Conservation (phyloP, 2,888 invertebrate species). For the Drosophila kambysellisi region DNA sequence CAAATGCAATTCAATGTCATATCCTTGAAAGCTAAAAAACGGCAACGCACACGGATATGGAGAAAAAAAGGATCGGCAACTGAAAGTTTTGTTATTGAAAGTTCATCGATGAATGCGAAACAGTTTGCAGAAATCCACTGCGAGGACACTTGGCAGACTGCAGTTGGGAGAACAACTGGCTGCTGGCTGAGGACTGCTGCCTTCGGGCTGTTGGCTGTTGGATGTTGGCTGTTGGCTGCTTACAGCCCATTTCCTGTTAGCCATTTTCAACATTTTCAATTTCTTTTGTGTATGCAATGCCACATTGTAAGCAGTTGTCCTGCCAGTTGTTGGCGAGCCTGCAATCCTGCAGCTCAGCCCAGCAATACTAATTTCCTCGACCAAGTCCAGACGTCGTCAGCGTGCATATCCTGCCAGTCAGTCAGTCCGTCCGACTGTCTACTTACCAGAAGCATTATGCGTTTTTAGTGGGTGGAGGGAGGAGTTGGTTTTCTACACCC, state of each 20-base stretch:
- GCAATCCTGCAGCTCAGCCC: conserved; percentile 8
- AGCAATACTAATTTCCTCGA: conserved; percentile 74
- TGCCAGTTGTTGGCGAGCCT: conserved; percentile 24
- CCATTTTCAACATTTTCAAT: conserved; percentile 66
- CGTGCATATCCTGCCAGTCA: conserved; percentile 48
- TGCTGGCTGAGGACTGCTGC: not conserved
- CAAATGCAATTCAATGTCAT: conserved; percentile 78
- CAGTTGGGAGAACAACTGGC: conserved; percentile 14
- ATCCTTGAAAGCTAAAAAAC: conserved; percentile 70
- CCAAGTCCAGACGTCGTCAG: conserved; percentile 62
- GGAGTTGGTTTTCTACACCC: not conserved
- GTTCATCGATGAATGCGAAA: conserved; percentile 77
- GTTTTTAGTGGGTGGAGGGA: conserved; percentile 28
- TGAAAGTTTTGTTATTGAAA: conserved; percentile 79
- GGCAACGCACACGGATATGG: conserved; percentile 16
- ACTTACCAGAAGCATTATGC: conserved; percentile 66
- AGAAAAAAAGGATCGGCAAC: conserved; percentile 35
- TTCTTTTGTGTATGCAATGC: conserved; percentile 75
- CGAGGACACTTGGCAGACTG: conserved; percentile 38
- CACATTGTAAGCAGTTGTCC: conserved; percentile 63
- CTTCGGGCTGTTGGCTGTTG: not conserved
- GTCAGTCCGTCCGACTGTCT: conserved; percentile 36
- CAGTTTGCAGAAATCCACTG: conserved; percentile 33
- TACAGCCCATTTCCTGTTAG: conserved; percentile 78
- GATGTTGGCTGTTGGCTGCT: conserved; percentile 59